phyloP scores from a whole-genome alignment of 2,888 invertebrate species.

The Rotaria macrura region DNA sequence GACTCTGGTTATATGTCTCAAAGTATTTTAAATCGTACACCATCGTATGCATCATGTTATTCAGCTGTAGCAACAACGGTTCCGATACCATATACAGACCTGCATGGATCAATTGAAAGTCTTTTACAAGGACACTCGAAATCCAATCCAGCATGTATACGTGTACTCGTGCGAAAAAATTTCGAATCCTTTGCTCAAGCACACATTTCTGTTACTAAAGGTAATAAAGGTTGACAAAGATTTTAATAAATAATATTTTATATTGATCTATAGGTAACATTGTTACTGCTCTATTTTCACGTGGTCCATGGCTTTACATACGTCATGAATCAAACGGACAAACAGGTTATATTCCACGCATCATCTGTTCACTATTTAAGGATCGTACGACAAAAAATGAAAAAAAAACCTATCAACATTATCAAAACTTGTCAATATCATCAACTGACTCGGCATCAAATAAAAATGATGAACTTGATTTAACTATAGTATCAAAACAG shows the following conservation, averaged over 20 bases:
- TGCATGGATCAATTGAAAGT: conserved; percentile 7
- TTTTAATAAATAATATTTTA: background rate
- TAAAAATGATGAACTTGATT: conserved; percentile 12
- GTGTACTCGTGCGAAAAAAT: conserved; percentile 12
- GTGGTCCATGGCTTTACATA: conserved; percentile 19
- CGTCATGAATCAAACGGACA: background rate
- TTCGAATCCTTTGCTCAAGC: conserved; percentile 8
- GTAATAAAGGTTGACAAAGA: background rate
- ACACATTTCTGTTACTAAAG: background rate
- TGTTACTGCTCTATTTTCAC: background rate
- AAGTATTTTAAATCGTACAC: conserved; percentile 17
- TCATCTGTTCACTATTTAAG: background rate
- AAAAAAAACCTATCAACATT: background rate
- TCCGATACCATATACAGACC: background rate
- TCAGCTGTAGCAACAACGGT: background rate
- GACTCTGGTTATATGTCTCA: conserved; percentile 20
- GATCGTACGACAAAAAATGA: background rate
- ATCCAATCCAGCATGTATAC: background rate
- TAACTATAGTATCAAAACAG: background rate
- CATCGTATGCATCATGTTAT: conserved; percentile 5
- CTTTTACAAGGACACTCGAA: background rate
- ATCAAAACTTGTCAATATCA: background rate
- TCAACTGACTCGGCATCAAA: conserved; percentile 1
- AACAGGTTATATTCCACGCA: conserved; percentile 10
- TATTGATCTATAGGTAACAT: background rate